Evolutionary conservation across 2,888 invertebrate genomes (phyloP).

Genomic region (Marronus borbonicus): DNA sequence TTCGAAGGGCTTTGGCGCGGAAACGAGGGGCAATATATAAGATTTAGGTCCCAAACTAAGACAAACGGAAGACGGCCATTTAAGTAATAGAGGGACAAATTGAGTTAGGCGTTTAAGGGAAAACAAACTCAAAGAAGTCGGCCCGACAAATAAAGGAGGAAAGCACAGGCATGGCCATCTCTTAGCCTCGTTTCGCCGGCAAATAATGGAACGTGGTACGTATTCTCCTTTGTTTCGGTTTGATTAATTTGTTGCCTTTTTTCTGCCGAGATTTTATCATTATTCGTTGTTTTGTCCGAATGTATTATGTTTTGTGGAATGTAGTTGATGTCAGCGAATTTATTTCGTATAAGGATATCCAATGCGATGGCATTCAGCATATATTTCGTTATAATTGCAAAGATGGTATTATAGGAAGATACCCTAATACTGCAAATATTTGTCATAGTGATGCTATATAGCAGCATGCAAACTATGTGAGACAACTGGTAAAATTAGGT

Average conservation of each 20-base stretch:
- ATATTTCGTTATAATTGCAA: no score
- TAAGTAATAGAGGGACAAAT: slow-evolving; percentile 47
- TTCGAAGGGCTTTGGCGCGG: slow-evolving; percentile 10
- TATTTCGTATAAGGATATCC: no score
- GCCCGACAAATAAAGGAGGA: slow-evolving; percentile 29
- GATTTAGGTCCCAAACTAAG: slow-evolving; percentile 46
- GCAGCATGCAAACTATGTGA: no score
- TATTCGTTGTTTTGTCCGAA: no score
- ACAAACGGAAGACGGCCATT: slow-evolving; percentile 45
- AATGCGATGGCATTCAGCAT: no score
- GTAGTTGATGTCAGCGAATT: no score
- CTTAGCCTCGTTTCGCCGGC: slow-evolving; percentile 12
- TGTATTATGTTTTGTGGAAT: no score
- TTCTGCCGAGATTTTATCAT: neutral
- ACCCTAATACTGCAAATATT: no score
- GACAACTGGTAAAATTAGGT: no score
- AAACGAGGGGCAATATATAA: slow-evolving; percentile 47
- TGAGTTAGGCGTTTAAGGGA: slow-evolving; percentile 45
- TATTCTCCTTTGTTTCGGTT: slow-evolving; percentile 15
- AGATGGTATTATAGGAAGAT: no score
- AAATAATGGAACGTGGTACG: slow-evolving; percentile 25
- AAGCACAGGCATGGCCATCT: neutral
- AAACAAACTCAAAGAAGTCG: slow-evolving; percentile 39
- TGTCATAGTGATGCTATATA: no score
- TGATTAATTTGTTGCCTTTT: slow-evolving; percentile 29